These are phyloP conservation scores for Diorhabda elongata DNA, from an alignment of 1,140 invertebrate genomes.

Conservation along the genomic window DNA sequence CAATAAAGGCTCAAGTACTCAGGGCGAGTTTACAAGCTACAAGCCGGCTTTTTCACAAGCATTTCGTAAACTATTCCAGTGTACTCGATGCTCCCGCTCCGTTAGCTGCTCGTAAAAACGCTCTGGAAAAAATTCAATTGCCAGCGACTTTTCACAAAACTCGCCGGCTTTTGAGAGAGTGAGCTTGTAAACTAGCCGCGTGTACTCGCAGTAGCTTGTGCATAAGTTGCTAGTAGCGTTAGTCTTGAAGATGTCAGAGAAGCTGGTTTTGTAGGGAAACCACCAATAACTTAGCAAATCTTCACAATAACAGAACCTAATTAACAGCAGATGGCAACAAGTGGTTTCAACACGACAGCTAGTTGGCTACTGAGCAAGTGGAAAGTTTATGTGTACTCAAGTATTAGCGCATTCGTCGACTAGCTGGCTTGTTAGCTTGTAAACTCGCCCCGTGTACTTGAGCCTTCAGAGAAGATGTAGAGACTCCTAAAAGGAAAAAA, in stretches of 20 bases:
- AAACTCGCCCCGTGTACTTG: background rate
- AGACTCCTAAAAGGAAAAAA: no score
- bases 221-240: background rate
- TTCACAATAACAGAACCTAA: background rate
- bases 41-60: slow-evolving; percentile 5
- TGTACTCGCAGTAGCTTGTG: background rate
- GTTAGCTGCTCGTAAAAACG: no score
- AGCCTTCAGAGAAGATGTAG: background rate
- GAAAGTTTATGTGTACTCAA: background rate
- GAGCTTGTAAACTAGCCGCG: background rate
- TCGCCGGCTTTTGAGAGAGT: background rate
- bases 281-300: background rate
- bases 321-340: background rate
- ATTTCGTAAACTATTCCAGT: background rate
- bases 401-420: background rate
- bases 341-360: background rate
- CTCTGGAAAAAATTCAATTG: no score
- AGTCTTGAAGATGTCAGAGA: background rate
- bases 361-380: background rate
- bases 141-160: background rate
- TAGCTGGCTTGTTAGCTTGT: background rate
- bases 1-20: background rate
- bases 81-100: background rate
- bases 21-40: background rate
- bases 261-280: background rate